Base-by-base conservation (phyloP, 2,797 vertebrate genomes). In the Paguma larvata region DNA sequence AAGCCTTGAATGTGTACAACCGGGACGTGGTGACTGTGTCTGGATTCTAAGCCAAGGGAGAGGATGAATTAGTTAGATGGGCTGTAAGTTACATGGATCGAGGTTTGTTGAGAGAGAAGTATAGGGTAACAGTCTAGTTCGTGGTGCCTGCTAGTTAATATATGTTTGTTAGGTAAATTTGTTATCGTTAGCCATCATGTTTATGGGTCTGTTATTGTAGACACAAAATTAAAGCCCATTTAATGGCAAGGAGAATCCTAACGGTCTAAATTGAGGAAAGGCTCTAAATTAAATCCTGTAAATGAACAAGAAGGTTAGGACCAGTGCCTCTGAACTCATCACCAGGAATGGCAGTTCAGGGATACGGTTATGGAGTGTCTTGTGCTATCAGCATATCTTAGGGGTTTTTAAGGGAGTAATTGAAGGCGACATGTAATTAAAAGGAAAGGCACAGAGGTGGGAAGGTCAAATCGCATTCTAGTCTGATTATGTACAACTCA, bases 241-340 rank as follows among this genome's bases (percentile, higher is more conserved):
- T 72, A 59, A 56, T 63, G 46, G 41, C 23, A 86, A 73, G 13
- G 85, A 80, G 75, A 80, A 70, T 86, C 41, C 48, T 68, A 21
- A 34, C 9, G 5, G 48, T 73, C n/a, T 88, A n/a, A 88, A 48
- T 3, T 25, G 62, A 91, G 19, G 51, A 85, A 89, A 38, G 23
- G 7, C 8, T 91, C n/a, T 89, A 48, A 89, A 86, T 94, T 65
- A 67, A 95, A 84, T 67, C n/a, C 95, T 67, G 23, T 11, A n/a
- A 85, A 82, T 3, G 48, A 70, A 91, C 9, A 23, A 91, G n/a
- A 59, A 53, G 16, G 4, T 46, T 87, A 41, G 30, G 25, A 68
- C n/a, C 48, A 48, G 59, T 16, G 41, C 21, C 32, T 94, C 59
- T 21, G 5, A 85, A 63, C n/a, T 94, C 59, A 83, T 83, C 32